phyloP scores from a whole-genome alignment of 2,113 vertebrate genomes.

The Vireo altiloquus region DNA sequence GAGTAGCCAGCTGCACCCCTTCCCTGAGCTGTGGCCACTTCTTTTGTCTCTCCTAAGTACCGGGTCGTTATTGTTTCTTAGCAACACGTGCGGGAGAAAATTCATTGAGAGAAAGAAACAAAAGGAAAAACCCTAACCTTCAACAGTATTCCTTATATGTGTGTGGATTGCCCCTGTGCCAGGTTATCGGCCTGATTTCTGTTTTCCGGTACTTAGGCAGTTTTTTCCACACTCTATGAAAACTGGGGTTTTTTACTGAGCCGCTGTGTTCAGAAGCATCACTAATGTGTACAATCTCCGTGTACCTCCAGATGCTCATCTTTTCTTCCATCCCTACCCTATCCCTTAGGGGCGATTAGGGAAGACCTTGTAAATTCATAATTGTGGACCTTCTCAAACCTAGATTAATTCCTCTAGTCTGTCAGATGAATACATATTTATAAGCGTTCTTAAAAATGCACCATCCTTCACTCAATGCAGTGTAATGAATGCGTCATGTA shows the following conservation, averaged over 20 bases:
- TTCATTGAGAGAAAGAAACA: too few relatives aligned
- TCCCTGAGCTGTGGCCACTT: too few relatives aligned
- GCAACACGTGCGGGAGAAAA: too few relatives aligned
- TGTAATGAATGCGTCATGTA: constrained; percentile 37
- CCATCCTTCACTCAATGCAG: not conserved
- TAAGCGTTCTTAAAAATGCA: not conserved
- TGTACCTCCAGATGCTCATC: not conserved
- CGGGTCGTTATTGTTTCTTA: too few relatives aligned
- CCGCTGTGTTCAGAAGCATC: not conserved
- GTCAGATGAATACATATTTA: constrained; percentile 23
- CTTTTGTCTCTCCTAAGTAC: too few relatives aligned
- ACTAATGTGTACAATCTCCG: not conserved
- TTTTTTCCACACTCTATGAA: not conserved
- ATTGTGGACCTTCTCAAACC: constrained; percentile 14
- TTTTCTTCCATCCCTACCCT: not conserved
- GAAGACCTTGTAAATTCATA: constrained; percentile 26
- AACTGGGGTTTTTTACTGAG: not conserved
- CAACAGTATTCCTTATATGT: too few relatives aligned
- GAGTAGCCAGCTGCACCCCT: too few relatives aligned
- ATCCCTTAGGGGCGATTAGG: not conserved
- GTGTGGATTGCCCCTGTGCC: too few relatives aligned
- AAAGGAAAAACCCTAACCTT: too few relatives aligned
- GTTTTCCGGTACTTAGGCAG: not conserved
- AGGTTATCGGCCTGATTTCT: too few relatives aligned
- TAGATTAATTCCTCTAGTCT: not conserved